phyloP scores from a whole-genome alignment of 2,113 vertebrate species.

The Bagarius yarrelli region DNA sequence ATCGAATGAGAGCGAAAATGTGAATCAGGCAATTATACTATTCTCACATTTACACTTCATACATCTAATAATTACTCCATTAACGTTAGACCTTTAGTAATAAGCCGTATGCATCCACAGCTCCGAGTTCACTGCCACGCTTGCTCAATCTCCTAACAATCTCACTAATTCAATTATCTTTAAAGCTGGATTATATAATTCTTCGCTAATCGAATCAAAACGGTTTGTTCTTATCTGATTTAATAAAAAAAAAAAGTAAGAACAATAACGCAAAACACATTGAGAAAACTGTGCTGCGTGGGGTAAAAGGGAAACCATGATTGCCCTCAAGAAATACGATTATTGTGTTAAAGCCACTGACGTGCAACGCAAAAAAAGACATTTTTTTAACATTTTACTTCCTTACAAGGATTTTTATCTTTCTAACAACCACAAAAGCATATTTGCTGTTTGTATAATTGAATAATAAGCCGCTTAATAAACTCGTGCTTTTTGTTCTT shows the following conservation, averaged over 20 bases:
- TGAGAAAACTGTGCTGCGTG: neutral
- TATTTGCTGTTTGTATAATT: neutral
- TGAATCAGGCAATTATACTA: neutral
- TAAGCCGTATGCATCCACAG: neutral
- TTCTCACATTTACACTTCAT: neutral
- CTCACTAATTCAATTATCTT: constrained; percentile 9
- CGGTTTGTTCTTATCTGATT: constrained; percentile 5
- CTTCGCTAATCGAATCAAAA: constrained; percentile 12
- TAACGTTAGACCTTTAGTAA: neutral
- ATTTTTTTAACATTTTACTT: neutral
- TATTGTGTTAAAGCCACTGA: neutral
- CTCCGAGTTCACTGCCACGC: neutral
- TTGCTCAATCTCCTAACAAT: neutral
- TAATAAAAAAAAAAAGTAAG: constrained; percentile 19
- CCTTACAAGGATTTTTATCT: neutral
- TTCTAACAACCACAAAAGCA: neutral
- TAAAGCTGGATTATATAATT: constrained; percentile 3
- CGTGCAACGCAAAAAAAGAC: neutral
- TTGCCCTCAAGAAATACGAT: neutral
- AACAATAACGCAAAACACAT: constrained; percentile 12
- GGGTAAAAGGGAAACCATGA: neutral
- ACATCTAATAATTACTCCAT: neutral
- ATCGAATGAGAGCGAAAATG: too few relatives aligned
- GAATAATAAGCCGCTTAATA: constrained; percentile 1
- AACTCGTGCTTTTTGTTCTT: neutral